A percentile compares a stretch with the other conserved stretches of the same genome.
Conservation (phyloP, 2,888 invertebrate species). For the Leptinotarsa peninsularis region DNA sequence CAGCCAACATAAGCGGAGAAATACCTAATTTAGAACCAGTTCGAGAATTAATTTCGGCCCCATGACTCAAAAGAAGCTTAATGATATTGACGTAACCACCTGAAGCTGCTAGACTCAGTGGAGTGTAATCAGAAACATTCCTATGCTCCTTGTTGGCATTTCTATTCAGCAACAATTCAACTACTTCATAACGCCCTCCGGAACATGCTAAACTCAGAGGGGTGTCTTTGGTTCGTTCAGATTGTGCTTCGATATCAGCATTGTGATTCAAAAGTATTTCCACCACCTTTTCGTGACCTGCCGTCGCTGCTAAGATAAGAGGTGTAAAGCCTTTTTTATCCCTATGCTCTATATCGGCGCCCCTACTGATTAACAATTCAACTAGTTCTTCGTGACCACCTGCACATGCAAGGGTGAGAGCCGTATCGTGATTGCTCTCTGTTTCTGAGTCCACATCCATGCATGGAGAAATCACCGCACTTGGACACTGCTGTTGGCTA, state of each 20-base stretch:
- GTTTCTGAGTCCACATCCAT: conserved; percentile 98
- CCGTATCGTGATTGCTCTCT: conserved; percentile 98
- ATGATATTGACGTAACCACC: conserved; percentile 99
- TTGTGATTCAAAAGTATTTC: conserved; percentile 92
- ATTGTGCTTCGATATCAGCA: conserved; percentile 99
- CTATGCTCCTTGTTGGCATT: conserved; percentile 82
- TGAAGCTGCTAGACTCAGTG: conserved; percentile 97
- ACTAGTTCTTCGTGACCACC: conserved; percentile 97
- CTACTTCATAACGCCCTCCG: conserved; percentile 96
- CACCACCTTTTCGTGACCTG: conserved; percentile 92
- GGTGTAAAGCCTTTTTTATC: conserved; percentile 99
- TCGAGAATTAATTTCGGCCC: conserved; percentile 98
- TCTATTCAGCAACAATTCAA: conserved; percentile 87
- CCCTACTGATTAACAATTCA: conserved; percentile 88
- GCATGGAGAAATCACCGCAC: conserved; percentile 66
- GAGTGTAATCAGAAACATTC: conserved; percentile 99
- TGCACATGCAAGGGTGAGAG: conserved; percentile 95
- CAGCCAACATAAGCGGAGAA: conserved; percentile 98
- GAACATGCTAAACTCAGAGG: conserved; percentile 97
- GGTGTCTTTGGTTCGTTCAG: conserved; percentile 98
- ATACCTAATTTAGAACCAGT: conserved; percentile 98
- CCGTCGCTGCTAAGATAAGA: conserved; percentile 95
- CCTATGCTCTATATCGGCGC: conserved; percentile 96
- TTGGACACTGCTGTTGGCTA: conserved; percentile 39
- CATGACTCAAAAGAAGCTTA: conserved; percentile 89